These are phyloP conservation scores for Oceanites oceanicus DNA, from an alignment of 2,113 vertebrate species.

Conservation along the genomic window DNA sequence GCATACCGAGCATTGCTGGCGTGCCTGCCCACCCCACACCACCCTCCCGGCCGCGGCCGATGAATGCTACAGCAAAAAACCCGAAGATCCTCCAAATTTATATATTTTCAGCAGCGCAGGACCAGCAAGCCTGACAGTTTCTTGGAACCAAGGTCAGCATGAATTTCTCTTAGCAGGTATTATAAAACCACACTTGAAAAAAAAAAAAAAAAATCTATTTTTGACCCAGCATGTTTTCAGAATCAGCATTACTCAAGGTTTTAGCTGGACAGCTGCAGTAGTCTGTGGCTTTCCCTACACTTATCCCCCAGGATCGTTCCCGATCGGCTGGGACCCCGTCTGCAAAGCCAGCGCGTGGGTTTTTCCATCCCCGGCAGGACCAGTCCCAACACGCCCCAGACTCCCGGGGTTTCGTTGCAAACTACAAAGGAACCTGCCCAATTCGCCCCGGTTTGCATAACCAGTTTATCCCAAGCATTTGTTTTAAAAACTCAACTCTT, in stretches of 20 bases:
- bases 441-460: constrained; percentile 54
- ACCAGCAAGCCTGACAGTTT: neutral
- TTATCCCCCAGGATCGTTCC: neutral
- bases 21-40: rapidly evolving
- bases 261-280: neutral
- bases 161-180: neutral
- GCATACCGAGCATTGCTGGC: neutral
- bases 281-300: neutral
- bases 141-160: rapidly evolving
- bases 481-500: constrained; percentile 28
- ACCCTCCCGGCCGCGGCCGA: rapidly evolving
- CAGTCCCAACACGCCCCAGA: constrained; percentile 14
- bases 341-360: neutral
- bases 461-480: constrained; percentile 54
- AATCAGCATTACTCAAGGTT: neutral
- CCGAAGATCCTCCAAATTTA: neutral
- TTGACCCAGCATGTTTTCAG: neutral
- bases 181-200: neutral
- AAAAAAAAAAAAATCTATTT: neutral
- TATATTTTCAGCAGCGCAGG: neutral
- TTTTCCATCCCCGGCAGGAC: neutral
- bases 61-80: rapidly evolving
- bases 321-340: neutral
- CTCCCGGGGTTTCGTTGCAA: constrained; percentile 5
- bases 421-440: constrained; percentile 60